These are phyloP conservation scores for Orchesella flavescens DNA, from an alignment of 2,888 invertebrate species.

Conservation along the genomic window DNA sequence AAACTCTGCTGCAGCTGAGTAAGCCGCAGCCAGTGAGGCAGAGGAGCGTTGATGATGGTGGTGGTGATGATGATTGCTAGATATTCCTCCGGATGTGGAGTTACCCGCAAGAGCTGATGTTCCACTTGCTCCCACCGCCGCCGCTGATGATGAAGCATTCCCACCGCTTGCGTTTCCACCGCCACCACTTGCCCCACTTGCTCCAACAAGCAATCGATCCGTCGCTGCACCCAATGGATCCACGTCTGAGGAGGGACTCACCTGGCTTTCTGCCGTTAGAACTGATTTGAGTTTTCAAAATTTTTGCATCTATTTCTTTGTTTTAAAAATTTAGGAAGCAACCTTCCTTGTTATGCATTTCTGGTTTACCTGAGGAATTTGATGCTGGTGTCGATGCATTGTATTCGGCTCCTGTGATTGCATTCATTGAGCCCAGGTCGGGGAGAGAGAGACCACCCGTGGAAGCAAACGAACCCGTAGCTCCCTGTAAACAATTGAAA, in stretches of 20 bases:
- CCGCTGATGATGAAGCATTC: conserved; percentile 4
- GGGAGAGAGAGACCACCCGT: conserved; percentile 67
- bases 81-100: conserved; percentile 56
- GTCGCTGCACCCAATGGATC: conserved; percentile 71
- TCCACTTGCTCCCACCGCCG: conserved; percentile 42
- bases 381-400: conserved; percentile 70
- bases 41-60: conserved; percentile 75
- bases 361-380: conserved; percentile 69
- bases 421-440: conserved; percentile 69
- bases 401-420: conserved; percentile 68
- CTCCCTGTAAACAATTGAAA: conserved; percentile 56
- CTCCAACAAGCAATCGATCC: conserved; percentile 59
- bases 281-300: conserved; percentile 45
- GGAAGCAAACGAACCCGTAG: conserved; percentile 67
- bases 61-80: conserved; percentile 53
- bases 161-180: conserved; percentile 24
- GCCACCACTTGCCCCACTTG: conserved; percentile 52
- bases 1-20: conserved; percentile 80
- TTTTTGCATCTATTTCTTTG: no score
- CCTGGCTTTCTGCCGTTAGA: conserved; percentile 70
- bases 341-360: neutral
- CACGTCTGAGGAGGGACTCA: conserved; percentile 70
- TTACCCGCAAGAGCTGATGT: conserved; percentile 59
- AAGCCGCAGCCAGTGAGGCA: conserved; percentile 77
- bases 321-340: neutral